Evolutionary conservation across 2,113 vertebrate species (phyloP), one percentile per base, ranked within the genome.

Genomic region (Stigmatopora argus): DNA sequence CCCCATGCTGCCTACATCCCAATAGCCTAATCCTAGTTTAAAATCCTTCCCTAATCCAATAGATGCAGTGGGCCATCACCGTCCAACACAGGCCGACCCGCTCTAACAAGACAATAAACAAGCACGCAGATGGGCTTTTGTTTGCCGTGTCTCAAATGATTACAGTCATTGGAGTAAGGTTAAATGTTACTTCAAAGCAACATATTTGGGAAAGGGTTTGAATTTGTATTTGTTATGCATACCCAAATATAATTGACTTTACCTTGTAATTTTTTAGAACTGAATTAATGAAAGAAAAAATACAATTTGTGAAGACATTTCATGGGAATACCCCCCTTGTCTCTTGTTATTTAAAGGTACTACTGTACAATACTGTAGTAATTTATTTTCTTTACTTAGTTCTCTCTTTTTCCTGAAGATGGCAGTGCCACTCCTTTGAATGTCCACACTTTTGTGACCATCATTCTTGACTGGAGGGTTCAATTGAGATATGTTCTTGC

Each of bases 1-100:
- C 71, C 88, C 70, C 72, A 81, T 70, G 89, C 83, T 90, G 91
- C 89, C 90, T 85, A 71, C 87, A 78, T 77, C 82, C 79, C 70
- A 63, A 34, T 89, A 90, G 92, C 92, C 92, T 95, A 94, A 91
- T 78, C 85, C 84, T 79, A 78, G 88, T 89, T 85, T 90, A 92
- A 87, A 97, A 94, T 94, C 94, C 94, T 90, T 74, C 72, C 87
- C 66, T 96, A 96, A 97, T 96, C 94, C 93, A 91, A 85, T 90
- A 93, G 91, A 93, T 88, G 90, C 87, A 85, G 86, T 81, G 87
- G 91, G 87, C 85, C 88, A 86, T 93, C 89, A 83, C 88, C 88
- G 90, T 89, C 91, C 91, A 88, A 87, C 82, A 70, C 70, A 72
- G 84, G 73, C 72, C 74, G 81, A 74, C 87, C 84, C 80, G 10